Base-by-base conservation (phyloP, 2,113 vertebrate species). In the Ondatra zibethicus region DNA sequence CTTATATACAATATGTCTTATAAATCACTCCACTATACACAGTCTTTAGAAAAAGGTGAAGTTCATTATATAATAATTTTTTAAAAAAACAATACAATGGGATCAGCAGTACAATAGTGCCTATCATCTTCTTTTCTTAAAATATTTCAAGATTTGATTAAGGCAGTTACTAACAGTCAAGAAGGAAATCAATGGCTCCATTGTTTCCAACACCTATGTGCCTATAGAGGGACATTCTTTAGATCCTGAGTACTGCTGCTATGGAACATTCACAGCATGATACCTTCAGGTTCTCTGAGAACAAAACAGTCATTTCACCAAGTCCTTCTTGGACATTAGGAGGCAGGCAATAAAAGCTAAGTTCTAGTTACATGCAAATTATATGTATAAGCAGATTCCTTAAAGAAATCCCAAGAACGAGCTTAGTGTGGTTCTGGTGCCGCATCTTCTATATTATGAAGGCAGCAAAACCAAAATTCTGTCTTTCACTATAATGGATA, bases 81-180 rank as follows among this genome's bases (percentile, higher is more conserved):
- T 63, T 27, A 89, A 27, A 17, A 89, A 92, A 89, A 29, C 25
- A 47, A 82, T 11, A 73, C 47, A 52, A 42, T 47, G 27, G 31
- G 90, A 52, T 66, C 29, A 89, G 21, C n/a, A 94, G 7, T 87
- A 63, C 52, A 50, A 66, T 77, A 88, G 39, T 50, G 68, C 47
- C 25, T 75, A 31, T 75, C 47, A 75, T 66, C 70, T 81, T 81
- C 52, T 50, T 55, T 91, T 73, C 2, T 31, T 90, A 80, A 61
- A 82, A 45, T 27, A 89, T 42, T 70, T 78, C 88, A 95, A 92
- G 66, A 94, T 4, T 91, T 86, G 8, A 66, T 92, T 92, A 68
- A 87, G 21, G 39, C 11, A 97, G 9, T 65, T 61, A 73, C n/a
- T 80, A 94, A 55, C 4, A 78, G 50, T n/a, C 21, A 42, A 82